These are phyloP conservation scores for Philereme transversata DNA, from an alignment of 2,888 invertebrate species.

Conservation along the genomic window DNA sequence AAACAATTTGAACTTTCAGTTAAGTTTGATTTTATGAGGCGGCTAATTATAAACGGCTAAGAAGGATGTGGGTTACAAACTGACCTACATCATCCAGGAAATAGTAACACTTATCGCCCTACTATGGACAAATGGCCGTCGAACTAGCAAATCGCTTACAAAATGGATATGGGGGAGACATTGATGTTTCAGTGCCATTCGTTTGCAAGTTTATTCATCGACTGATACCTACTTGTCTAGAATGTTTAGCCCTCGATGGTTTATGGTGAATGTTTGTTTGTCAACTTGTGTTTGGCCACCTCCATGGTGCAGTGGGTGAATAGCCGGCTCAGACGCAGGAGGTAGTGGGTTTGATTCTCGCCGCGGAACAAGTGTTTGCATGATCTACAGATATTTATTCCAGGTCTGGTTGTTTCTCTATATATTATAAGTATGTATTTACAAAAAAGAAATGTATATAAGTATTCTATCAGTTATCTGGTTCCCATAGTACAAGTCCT, in stretches of 20 bases:
- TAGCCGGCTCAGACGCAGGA: too few species aligned
- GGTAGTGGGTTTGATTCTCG: too few species aligned
- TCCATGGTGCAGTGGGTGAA: too few species aligned
- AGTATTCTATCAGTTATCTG: too few species aligned
- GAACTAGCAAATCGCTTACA: not conserved
- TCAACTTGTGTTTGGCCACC: constrained; percentile 67
- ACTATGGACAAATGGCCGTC: constrained; percentile 9
- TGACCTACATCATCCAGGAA: constrained; percentile 44
- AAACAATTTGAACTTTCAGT: constrained; percentile 30
- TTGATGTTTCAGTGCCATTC: constrained; percentile 1
- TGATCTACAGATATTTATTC: too few species aligned
- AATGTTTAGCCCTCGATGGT: constrained; percentile 36
- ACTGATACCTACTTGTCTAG: constrained; percentile 3
- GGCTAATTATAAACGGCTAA: constrained; percentile 38
- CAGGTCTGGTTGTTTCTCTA: too few species aligned
- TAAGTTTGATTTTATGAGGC: constrained; percentile 36
- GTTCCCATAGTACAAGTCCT: too few species aligned
- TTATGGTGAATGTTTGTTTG: constrained; percentile 43
- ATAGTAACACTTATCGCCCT: constrained; percentile 28
- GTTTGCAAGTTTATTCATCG: too few species aligned
- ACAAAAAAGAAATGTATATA: too few species aligned
- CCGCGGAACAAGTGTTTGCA: too few species aligned
- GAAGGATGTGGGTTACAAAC: constrained; percentile 43
- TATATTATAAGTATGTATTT: too few species aligned
- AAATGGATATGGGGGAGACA: constrained; percentile 1